Percentiles rank a stretch among this genome's conserved stretches.
These are phyloP conservation scores for Adelognathus sp. DNA, from an alignment of 2,888 invertebrate genomes.

Conservation along the genomic window DNA sequence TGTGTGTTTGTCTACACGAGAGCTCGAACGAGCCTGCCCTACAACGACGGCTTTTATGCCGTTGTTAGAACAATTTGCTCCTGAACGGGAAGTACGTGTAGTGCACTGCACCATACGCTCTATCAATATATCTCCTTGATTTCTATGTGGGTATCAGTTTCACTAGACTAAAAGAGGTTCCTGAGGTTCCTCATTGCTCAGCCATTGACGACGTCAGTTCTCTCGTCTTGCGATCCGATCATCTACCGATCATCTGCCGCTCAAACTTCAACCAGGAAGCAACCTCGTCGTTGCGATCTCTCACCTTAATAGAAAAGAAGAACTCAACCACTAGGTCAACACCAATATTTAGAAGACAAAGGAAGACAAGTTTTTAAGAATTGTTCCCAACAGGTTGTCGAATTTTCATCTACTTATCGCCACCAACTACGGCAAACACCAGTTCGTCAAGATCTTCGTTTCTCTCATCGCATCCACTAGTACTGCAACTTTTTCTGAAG, in stretches of 20 bases:
- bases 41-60: slow-evolving; percentile 63
- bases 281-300: too few relatives aligned
- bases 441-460: background rate
- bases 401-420: background rate
- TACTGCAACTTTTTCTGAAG: too few relatives aligned
- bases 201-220: too few relatives aligned
- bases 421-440: background rate
- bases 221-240: too few relatives aligned
- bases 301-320: background rate
- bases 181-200: background rate
- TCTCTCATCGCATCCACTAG: background rate
- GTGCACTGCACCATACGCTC: slow-evolving; percentile 28
- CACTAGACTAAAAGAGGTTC: slow-evolving; percentile 38
- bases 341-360: too few relatives aligned
- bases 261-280: too few relatives aligned
- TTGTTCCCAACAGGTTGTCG: background rate
- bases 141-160: slow-evolving; percentile 20
- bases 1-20: background rate
- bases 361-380: background rate
- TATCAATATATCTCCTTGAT: slow-evolving; percentile 50
- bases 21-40: slow-evolving; percentile 46
- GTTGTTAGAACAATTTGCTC: slow-evolving; percentile 70
- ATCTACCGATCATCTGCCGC: background rate
- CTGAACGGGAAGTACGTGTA: slow-evolving; percentile 48
- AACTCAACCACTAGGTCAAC: too few relatives aligned